Evolutionary conservation across 2,797 vertebrate species (phyloP).

Genomic region (Ptychadena robeensis): DNA sequence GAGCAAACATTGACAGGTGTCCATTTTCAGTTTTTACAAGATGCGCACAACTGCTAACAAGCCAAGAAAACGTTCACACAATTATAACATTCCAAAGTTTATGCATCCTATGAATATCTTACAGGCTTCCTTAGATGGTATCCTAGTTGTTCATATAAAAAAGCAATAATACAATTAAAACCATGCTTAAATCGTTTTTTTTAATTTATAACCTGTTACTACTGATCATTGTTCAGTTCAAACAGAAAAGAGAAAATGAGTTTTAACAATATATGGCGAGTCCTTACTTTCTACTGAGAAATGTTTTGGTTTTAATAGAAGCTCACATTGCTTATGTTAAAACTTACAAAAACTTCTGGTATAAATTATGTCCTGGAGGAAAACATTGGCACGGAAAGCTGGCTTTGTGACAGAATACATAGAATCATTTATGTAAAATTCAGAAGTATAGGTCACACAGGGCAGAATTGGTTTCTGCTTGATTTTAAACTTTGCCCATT

Average conservation of each 20-base stretch:
- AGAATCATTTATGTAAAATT: constrained; percentile 1
- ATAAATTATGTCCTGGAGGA: background rate
- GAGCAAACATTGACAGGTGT: too few relatives aligned
- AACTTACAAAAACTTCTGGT: background rate
- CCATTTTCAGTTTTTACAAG: too few relatives aligned
- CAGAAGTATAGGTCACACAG: background rate
- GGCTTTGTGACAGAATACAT: background rate
- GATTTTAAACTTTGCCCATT: background rate
- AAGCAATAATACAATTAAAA: too few relatives aligned
- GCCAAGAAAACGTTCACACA: too few relatives aligned
- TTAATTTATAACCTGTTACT: background rate
- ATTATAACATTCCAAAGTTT: too few relatives aligned
- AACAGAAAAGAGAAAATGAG: too few relatives aligned
- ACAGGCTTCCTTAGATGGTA: too few relatives aligned
- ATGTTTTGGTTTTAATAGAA: background rate
- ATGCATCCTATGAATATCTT: too few relatives aligned
- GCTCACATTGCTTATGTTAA: background rate
- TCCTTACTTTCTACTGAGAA: background rate
- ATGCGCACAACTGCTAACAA: too few relatives aligned
- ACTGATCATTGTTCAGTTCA: background rate
- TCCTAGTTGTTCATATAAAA: too few relatives aligned
- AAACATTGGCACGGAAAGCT: background rate
- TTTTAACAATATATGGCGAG: background rate
- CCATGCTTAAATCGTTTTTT: background rate
- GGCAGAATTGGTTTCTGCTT: background rate